These are phyloP conservation scores for Pseudochirops cupreus DNA, from an alignment of 2,797 vertebrate genomes.

Conservation along the genomic window DNA sequence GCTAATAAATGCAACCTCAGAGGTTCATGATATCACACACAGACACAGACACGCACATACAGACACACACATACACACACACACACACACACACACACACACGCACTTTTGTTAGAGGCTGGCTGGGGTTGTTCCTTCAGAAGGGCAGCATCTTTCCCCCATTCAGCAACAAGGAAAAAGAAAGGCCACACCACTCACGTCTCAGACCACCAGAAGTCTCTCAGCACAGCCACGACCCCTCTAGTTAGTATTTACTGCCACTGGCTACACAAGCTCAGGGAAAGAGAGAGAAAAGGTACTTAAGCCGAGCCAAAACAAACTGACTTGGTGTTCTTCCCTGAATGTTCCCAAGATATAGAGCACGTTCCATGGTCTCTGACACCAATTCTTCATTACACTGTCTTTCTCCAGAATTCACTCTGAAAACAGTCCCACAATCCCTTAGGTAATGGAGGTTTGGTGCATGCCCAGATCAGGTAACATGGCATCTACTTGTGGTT, in stretches of 20 bases:
- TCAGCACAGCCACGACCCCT: neutral
- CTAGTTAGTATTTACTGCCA: neutral
- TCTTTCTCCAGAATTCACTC: neutral
- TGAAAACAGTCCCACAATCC: neutral
- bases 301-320: neutral
- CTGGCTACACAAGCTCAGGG: neutral
- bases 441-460: neutral
- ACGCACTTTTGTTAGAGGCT: no score
- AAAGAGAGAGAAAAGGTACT: neutral
- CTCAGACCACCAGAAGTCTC: neutral
- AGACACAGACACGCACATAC: no score
- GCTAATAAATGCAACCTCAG: no score
- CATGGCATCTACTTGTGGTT: neutral
- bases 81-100: no score
- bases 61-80: no score
- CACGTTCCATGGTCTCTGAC: neutral
- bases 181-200: neutral
- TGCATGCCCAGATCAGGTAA: neutral
- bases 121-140: neutral
- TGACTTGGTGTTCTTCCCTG: neutral
- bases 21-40: no score
- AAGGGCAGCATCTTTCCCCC: neutral
- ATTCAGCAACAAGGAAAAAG: neutral
- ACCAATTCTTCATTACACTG: neutral
- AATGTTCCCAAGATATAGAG: neutral